Conservation (phyloP, 2,888 invertebrate genomes). For the Netelia melanura region DNA sequence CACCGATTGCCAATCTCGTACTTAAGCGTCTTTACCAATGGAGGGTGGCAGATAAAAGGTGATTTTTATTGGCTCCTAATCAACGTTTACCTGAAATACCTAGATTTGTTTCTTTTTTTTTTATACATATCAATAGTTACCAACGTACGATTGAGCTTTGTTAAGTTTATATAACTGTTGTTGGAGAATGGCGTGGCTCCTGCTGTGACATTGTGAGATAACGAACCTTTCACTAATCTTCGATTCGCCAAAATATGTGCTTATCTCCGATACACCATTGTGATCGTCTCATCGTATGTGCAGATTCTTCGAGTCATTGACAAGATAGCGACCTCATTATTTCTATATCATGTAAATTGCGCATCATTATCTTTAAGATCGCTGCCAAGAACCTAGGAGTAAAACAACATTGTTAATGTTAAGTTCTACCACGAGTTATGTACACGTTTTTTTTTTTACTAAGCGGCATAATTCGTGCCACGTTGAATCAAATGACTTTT, state of each 20-base stretch:
- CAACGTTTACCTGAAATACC: constrained; percentile 26
- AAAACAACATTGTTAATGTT: background rate
- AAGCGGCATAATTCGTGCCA: background rate
- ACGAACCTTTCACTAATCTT: constrained; percentile 36
- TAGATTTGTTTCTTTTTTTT: constrained; percentile 20
- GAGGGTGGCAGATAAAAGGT: constrained; percentile 18
- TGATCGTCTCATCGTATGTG: constrained; percentile 65
- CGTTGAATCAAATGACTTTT: background rate
- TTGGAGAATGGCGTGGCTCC: constrained; percentile 46
- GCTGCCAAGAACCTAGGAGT: constrained; percentile 36
- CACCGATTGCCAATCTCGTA: constrained; percentile 43
- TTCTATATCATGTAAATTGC: constrained; percentile 22
- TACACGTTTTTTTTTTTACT: background rate
- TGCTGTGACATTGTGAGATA: constrained; percentile 26
- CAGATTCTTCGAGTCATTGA: constrained; percentile 56
- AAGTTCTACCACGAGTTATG: background rate
- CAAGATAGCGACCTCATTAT: constrained; percentile 48
- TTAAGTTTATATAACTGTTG: constrained; percentile 38
- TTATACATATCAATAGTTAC: constrained; percentile 51
- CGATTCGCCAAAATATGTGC: constrained; percentile 15
- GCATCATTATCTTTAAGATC: constrained; percentile 11
- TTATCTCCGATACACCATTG: constrained; percentile 54
- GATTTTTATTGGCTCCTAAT: constrained; percentile 14
- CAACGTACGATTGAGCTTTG: constrained; percentile 56
- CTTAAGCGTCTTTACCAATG: constrained; percentile 35